These are phyloP conservation scores for Minunthozetes semirufus DNA, from an alignment of 2,888 invertebrate species.

Conservation along the genomic window DNA sequence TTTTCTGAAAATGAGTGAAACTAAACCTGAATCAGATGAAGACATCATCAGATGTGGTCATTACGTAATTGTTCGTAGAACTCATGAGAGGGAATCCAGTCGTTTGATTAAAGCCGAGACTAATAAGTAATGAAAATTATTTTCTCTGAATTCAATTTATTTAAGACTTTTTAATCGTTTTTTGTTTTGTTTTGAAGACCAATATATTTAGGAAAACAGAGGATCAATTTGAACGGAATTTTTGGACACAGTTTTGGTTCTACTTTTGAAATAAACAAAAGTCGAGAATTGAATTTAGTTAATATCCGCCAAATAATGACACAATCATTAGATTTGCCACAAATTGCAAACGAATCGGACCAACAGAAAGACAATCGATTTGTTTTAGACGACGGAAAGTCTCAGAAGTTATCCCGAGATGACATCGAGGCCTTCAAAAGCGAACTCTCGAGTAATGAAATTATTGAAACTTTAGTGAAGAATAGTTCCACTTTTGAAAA, in stretches of 20 bases:
- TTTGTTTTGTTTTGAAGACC: not conserved
- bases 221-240: constrained; percentile 27
- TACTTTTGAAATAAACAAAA: constrained; percentile 19
- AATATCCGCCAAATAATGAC: constrained; percentile 8
- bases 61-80: constrained; percentile 30
- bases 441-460: constrained; percentile 65
- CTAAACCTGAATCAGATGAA: not conserved
- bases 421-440: constrained; percentile 73
- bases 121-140: constrained; percentile 24
- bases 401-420: constrained; percentile 72
- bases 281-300: constrained; percentile 16
- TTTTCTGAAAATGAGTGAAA: not conserved
- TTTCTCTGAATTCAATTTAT: not conserved
- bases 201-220: constrained; percentile 33
- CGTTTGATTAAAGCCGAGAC: constrained; percentile 28
- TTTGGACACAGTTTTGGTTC: constrained; percentile 34
- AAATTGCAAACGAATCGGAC: not conserved
- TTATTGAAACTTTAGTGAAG: constrained; percentile 76
- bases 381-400: constrained; percentile 67
- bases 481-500: constrained; percentile 81
- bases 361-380: constrained; percentile 65
- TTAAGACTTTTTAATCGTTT: not conserved
- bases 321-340: not conserved
- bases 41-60: constrained; percentile 28
- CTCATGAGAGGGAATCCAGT: constrained; percentile 18